Percentiles rank a stretch among this genome's conserved stretches.
phyloP scores from a whole-genome alignment of 1,140 invertebrate species.

The Saxidomus purpurata region DNA sequence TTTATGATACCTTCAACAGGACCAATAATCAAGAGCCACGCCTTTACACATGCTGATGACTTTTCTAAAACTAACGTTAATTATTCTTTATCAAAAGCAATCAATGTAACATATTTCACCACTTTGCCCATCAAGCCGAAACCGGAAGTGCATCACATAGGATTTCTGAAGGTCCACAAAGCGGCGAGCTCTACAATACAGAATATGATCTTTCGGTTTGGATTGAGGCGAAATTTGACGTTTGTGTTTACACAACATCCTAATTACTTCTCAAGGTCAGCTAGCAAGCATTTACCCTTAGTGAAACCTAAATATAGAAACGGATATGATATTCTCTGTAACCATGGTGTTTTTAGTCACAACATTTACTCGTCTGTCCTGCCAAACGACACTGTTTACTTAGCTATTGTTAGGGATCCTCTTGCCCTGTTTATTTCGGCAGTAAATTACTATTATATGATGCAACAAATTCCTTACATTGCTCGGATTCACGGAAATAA shows the following conservation, averaged over 20 bases:
- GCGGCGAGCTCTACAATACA: constrained; percentile 59
- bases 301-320: background rate
- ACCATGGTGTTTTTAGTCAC: constrained; percentile 51
- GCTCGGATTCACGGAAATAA: background rate
- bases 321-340: constrained; percentile 54
- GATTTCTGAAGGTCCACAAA: constrained; percentile 64
- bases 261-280: constrained; percentile 33
- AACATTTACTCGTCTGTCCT: constrained; percentile 2
- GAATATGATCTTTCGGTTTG: constrained; percentile 60
- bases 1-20: no score
- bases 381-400: constrained; percentile 51
- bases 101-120: no score
- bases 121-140: no score
- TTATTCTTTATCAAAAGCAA: no score
- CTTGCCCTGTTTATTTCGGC: constrained; percentile 39
- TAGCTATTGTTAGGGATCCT: constrained; percentile 57
- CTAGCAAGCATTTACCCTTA: background rate
- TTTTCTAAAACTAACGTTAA: no score
- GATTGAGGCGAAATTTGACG: constrained; percentile 44
- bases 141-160: constrained; percentile 61
- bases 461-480: background rate
- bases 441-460: constrained; percentile 56
- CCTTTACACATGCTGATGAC: no score
- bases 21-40: no score
- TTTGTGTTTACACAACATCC: constrained; percentile 48